These are phyloP conservation scores for Mamestra brassicae DNA, from an alignment of 2,888 invertebrate species.

Conservation along the genomic window DNA sequence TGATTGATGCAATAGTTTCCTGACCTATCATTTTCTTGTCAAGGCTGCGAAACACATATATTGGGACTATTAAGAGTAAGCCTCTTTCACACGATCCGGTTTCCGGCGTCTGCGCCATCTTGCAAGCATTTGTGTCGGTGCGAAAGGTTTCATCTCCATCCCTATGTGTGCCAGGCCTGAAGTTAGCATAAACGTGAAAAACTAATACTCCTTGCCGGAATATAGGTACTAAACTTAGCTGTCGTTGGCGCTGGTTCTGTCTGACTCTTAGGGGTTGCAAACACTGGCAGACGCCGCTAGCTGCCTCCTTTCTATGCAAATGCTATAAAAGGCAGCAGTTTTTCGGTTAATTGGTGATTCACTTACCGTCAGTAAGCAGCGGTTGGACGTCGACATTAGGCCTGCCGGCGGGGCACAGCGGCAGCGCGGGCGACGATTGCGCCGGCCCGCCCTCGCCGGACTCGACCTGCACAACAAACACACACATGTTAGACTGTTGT, in stretches of 20 bases:
- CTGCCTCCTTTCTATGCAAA: too few species aligned
- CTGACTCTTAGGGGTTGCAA: background rate
- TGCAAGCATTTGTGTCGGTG: background rate
- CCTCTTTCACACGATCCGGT: background rate
- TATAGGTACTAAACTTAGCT: background rate
- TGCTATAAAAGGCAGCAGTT: background rate
- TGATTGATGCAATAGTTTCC: background rate
- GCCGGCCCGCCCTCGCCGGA: slow-evolving; percentile 75
- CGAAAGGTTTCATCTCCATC: background rate
- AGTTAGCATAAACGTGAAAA: background rate
- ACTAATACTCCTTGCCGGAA: background rate
- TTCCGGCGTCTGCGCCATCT: background rate
- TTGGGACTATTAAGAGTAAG: too few species aligned
- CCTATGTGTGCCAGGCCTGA: background rate
- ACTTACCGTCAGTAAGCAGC: slow-evolving; percentile 82
- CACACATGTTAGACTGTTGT: background rate
- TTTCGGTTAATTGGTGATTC: too few species aligned
- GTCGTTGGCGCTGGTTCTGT: background rate
- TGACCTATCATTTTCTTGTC: background rate
- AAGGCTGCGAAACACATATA: too few species aligned
- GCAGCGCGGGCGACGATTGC: slow-evolving; percentile 78
- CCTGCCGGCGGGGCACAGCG: slow-evolving; percentile 84
- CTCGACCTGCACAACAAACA: slow-evolving; percentile 76
- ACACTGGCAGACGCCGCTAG: background rate
- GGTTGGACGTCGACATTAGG: slow-evolving; percentile 82